These are phyloP conservation scores for Crematogaster levior DNA, from an alignment of 2,888 invertebrate species.

Conservation along the genomic window DNA sequence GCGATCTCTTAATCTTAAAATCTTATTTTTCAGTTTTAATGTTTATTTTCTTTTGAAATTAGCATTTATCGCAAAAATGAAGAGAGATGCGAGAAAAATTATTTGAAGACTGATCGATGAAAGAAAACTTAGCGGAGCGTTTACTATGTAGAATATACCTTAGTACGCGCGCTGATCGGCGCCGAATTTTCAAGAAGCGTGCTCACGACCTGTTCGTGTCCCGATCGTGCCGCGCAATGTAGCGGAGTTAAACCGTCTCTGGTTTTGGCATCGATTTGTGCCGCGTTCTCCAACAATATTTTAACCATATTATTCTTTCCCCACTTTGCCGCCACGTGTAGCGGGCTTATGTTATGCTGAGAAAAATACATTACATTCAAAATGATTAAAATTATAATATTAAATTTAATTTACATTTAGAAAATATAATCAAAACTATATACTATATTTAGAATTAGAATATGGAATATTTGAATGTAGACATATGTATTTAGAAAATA, in stretches of 20 bases:
- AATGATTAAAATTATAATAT: not conserved
- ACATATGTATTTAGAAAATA: not conserved
- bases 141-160: slow-evolving; percentile 88
- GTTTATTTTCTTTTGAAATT: not conserved
- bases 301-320: slow-evolving; percentile 97
- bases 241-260: slow-evolving; percentile 98
- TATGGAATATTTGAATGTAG: too few species aligned
- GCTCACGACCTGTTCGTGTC: slow-evolving; percentile 97
- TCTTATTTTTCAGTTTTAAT: not conserved
- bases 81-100: not conserved
- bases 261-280: slow-evolving; percentile 96
- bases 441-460: too few species aligned
- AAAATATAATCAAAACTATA: not conserved
- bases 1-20: not conserved
- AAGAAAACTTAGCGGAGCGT: not conserved
- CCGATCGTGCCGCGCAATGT: slow-evolving; percentile 98
- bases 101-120: not conserved
- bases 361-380: not conserved
- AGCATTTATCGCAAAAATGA: not conserved
- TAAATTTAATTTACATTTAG: not conserved
- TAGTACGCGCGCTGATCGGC: slow-evolving; percentile 97
- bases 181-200: slow-evolving; percentile 95
- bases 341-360: slow-evolving; percentile 97
- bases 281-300: slow-evolving; percentile 93
- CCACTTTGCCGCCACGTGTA: slow-evolving; percentile 99